Conservation (phyloP, 2,113 vertebrate genomes). For the Lichenostomus cassidix region DNA sequence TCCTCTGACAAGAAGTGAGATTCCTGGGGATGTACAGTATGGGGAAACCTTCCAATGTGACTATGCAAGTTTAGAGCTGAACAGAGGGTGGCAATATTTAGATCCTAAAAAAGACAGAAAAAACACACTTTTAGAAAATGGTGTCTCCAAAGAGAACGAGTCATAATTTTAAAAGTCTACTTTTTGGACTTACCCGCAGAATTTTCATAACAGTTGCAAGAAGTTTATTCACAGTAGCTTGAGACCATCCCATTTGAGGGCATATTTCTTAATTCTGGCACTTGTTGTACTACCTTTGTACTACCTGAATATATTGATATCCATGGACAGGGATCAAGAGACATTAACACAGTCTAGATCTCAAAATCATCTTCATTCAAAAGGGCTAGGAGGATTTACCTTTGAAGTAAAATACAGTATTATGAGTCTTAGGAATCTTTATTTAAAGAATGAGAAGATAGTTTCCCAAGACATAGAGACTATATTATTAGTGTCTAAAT, state of each 20-base stretch:
- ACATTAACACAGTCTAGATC: not conserved
- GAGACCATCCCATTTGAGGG: not conserved
- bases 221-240: not conserved
- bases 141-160: not conserved
- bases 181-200: not conserved
- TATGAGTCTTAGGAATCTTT: not conserved
- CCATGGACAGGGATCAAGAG: not conserved
- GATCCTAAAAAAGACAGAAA: not conserved
- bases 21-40: not conserved
- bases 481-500: constrained; percentile 15
- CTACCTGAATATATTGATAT: not conserved
- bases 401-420: not conserved
- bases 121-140: not conserved
- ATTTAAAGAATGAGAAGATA: not conserved
- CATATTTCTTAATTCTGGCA: not conserved
- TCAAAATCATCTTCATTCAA: not conserved
- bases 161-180: not conserved
- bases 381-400: not conserved
- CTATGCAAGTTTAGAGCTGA: not conserved
- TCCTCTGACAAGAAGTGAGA: not conserved
- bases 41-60: not conserved
- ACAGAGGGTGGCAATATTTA: not conserved
- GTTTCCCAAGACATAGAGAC: not conserved
- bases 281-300: not conserved
- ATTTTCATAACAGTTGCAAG: not conserved